Base-by-base conservation (phyloP, 2,113 vertebrate genomes). In the Spea multiplicata region DNA sequence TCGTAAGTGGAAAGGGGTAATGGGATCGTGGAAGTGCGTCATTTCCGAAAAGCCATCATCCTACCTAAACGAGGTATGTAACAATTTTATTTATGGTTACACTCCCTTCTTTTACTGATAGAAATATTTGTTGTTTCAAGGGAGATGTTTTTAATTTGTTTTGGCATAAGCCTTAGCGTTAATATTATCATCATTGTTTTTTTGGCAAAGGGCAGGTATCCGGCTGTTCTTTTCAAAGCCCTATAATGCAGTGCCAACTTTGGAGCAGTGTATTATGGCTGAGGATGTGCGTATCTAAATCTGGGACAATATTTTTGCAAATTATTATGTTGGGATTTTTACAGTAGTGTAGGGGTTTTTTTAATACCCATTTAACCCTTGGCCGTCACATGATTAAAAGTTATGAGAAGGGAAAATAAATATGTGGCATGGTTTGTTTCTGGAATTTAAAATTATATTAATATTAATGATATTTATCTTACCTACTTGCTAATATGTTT, bases 1-100 rank as follows among this genome's bases (percentile, higher is more conserved):
- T 71, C 93, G 94, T 76, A 94, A 91, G 83, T 98, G 96, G 97
- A 96, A 91, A 84, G 89, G 92, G 59, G 89, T 94, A 5, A 90
- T 93, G 77, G 97, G 97, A 2, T 85, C 90, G 52, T 99, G 97
- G 97, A 96, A 93, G 84, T 92, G 91, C 14, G 17, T 87, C 0
- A 91, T 94, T 76, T 94, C 95, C 0, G 94, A 96, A 81, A 93
- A 91, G 44, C 90, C 94, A 70, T 94, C 92, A 0, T 87, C 88
- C 66, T 88, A 84, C 13, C 89, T 90, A 55, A 86, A 85, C 73
- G 95, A 95, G 93, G 97, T 98, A 91, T 4, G 44, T 76, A 46
- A n/a, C 7, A 44, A 45, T 44, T 6, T 5, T 44, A 62, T 62
- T 49, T 16, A 55, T 77, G 66, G 53, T 68, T 44, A 45, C 5